Conservation (phyloP, 1,140 invertebrate species). For the Adelges cooleyi region DNA sequence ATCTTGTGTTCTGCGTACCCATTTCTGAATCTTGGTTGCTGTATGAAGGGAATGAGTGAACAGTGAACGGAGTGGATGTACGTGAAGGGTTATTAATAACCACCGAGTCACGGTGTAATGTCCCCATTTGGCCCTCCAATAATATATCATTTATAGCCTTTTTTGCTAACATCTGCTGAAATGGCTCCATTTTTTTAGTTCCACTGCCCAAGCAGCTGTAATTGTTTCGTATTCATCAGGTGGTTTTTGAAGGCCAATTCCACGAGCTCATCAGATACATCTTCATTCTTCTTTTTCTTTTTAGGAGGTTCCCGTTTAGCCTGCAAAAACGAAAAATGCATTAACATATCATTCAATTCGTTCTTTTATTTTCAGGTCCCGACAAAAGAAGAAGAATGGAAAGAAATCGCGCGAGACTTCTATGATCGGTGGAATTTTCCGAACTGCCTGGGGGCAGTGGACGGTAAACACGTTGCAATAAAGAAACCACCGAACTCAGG, state of each 20-base stretch:
- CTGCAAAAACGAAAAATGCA: neutral
- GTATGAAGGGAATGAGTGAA: too few species aligned
- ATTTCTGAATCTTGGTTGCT: too few species aligned
- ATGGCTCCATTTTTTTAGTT: conserved; percentile 25
- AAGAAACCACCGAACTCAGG: conserved; percentile 36
- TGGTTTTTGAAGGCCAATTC: conserved; percentile 1
- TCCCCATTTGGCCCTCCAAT: conserved; percentile 29
- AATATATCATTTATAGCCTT: conserved; percentile 31
- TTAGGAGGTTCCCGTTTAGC: neutral
- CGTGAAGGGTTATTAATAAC: conserved; percentile 30
- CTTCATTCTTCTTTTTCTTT: neutral
- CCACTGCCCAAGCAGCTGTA: neutral
- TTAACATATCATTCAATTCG: neutral
- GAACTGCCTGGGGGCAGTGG: conserved; percentile 40
- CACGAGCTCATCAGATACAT: conserved; percentile 1
- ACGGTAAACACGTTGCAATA: conserved; percentile 41
- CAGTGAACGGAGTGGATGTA: too few species aligned
- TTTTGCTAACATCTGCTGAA: conserved; percentile 31
- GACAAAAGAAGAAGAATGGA: conserved; percentile 32
- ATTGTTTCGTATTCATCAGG: neutral
- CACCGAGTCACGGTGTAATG: conserved; percentile 29
- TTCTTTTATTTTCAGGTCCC: conserved; percentile 31
- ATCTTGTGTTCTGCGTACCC: too few species aligned
- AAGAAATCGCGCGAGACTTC: conserved; percentile 36
- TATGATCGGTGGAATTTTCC: conserved; percentile 41